phyloP scores from a whole-genome alignment of 1,140 invertebrate genomes.

The Scaptomyza graminum region DNA sequence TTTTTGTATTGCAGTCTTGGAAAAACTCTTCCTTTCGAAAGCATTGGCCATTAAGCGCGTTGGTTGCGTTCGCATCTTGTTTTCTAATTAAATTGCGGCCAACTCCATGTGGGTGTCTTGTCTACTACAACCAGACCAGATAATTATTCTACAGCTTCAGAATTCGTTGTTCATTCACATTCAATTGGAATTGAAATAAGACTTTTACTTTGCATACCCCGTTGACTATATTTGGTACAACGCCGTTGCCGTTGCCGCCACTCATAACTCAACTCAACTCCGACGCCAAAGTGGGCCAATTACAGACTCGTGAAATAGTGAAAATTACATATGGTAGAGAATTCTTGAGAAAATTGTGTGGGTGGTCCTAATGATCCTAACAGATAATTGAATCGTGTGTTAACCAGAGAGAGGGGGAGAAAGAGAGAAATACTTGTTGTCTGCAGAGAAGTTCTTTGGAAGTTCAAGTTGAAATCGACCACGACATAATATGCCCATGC shows the following conservation, averaged over 20 bases:
- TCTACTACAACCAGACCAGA: background rate
- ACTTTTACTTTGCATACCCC: constrained; percentile 57
- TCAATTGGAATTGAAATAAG: constrained; percentile 10
- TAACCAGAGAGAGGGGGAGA: background rate
- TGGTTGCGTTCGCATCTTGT: constrained; percentile 40
- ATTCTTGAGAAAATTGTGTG: constrained; percentile 22
- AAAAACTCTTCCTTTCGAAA: constrained; percentile 53
- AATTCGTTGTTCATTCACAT: constrained; percentile 22
- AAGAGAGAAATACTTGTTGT: too few relatives aligned
- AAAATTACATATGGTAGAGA: constrained; percentile 14
- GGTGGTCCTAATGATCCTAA: constrained; percentile 33
- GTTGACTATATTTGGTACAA: constrained; percentile 15
- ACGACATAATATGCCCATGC: background rate
- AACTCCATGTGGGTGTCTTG: constrained; percentile 45
- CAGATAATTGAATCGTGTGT: background rate
- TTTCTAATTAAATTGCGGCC: constrained; percentile 59
- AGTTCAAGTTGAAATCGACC: background rate
- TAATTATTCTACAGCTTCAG: constrained; percentile 49
- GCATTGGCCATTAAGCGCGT: constrained; percentile 46
- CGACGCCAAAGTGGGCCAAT: constrained; percentile 35
- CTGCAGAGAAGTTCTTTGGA: background rate
- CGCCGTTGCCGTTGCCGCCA: background rate
- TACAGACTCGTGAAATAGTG: constrained; percentile 16
- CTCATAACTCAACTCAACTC: constrained; percentile 32
- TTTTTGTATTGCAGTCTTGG: background rate